These are phyloP conservation scores for Lucilia sericata DNA, from an alignment of 1,140 invertebrate genomes.

Conservation along the genomic window DNA sequence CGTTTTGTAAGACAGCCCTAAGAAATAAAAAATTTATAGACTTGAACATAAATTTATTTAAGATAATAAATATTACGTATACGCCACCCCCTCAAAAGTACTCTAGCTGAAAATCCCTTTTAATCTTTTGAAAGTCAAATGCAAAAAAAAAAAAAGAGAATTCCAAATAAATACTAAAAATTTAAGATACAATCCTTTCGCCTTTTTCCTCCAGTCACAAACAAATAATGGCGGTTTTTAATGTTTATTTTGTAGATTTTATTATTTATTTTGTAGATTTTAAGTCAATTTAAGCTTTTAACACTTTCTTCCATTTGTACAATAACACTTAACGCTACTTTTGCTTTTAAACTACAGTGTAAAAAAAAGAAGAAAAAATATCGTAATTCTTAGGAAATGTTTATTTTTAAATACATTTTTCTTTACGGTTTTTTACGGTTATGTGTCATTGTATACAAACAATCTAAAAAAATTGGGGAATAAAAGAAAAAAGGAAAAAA, in stretches of 20 bases:
- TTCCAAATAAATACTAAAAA: too few species aligned
- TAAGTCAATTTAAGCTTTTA: slow-evolving; percentile 15
- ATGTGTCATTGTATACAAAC: background rate
- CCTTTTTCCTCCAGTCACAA: too few species aligned
- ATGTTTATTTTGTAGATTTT: background rate
- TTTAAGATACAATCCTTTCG: too few species aligned
- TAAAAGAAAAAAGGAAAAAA: background rate
- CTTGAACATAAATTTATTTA: too few species aligned
- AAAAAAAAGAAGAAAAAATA: background rate
- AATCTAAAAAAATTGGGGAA: background rate
- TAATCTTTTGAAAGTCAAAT: too few species aligned
- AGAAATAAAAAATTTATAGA: too few species aligned
- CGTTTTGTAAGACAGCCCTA: too few species aligned
- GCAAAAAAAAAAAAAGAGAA: too few species aligned
- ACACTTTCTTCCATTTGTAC: background rate
- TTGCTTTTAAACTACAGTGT: background rate
- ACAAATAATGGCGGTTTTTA: slow-evolving; percentile 2
- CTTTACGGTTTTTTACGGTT: background rate
- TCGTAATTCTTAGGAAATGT: background rate
- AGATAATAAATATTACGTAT: too few species aligned
- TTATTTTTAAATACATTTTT: slow-evolving; percentile 27
- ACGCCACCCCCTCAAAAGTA: too few species aligned
- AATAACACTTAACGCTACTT: background rate
- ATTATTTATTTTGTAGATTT: slow-evolving; percentile 1
- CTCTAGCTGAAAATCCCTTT: too few species aligned